Percentiles rank a stretch among this genome's conserved stretches.
Conservation (phyloP, 2,888 invertebrate genomes). For the Cheilosia grossa region DNA sequence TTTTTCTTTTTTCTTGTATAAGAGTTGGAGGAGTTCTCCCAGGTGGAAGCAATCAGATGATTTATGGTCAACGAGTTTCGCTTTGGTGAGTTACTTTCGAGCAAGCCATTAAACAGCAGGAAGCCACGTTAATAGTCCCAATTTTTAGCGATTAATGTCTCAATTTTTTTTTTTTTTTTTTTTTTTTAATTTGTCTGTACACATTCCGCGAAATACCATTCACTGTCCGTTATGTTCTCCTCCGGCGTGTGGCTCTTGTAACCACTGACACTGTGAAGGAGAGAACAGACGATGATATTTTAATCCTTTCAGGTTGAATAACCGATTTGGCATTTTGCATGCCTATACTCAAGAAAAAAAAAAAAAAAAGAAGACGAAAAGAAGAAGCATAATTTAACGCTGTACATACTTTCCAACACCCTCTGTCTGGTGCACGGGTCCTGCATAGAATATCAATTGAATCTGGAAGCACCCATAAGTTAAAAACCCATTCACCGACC, state of each 20-base stretch:
- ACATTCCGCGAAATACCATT: conserved; percentile 39
- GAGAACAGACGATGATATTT: conserved; percentile 17
- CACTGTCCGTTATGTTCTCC: conserved; percentile 40
- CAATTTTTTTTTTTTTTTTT: conserved; percentile 28
- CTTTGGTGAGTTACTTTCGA: conserved; percentile 11
- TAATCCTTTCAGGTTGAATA: conserved; percentile 69
- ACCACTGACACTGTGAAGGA: conserved; percentile 6
- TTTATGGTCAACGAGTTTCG: conserved; percentile 58
- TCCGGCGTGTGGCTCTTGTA: conserved; percentile 1
- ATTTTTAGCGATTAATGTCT: conserved; percentile 21
- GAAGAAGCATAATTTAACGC: not conserved
- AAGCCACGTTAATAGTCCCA: conserved; percentile 26
- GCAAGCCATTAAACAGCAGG: conserved; percentile 58
- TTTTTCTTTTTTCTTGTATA: not conserved
- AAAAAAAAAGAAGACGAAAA: too few relatives aligned
- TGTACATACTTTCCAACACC: conserved; percentile 34
- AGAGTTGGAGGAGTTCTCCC: conserved; percentile 32
- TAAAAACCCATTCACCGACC: conserved; percentile 54
- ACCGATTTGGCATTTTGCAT: conserved; percentile 63
- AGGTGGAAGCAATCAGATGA: conserved; percentile 69
- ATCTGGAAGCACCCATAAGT: conserved; percentile 50
- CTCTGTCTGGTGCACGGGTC: conserved; percentile 19
- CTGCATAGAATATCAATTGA: conserved; percentile 68
- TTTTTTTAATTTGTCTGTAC: not conserved
- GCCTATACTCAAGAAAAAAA: not conserved